Evolutionary conservation across 2,888 invertebrate species (phyloP).

Genomic region (Agonum fuliginosum): DNA sequence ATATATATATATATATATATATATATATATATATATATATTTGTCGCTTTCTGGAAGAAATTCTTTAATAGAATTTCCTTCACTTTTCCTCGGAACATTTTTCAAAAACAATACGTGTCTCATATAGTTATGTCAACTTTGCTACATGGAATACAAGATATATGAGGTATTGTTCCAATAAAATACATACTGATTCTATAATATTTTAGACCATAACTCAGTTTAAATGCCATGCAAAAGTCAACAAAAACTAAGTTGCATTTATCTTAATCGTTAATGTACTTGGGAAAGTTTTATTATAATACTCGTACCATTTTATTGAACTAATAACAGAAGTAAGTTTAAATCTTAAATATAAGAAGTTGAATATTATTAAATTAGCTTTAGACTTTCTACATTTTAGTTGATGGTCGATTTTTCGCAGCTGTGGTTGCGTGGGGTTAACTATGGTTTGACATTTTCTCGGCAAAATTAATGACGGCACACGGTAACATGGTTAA

Average conservation of each 20-base stretch:
- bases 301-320: slow-evolving; percentile 7
- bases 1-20: too few relatives aligned
- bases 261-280: slow-evolving; percentile 35
- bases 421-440: not conserved
- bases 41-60: slow-evolving; percentile 37
- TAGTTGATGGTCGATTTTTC: not conserved
- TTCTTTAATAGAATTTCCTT: slow-evolving; percentile 31
- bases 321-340: slow-evolving; percentile 29
- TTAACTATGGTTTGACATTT: slow-evolving; percentile 24
- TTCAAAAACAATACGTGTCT: slow-evolving; percentile 31
- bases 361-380: slow-evolving; percentile 19
- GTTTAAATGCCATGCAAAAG: not conserved
- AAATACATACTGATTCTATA: too few relatives aligned
- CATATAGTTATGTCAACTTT: slow-evolving; percentile 6
- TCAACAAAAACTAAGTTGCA: not conserved
- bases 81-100: slow-evolving; percentile 17
- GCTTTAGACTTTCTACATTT: not conserved
- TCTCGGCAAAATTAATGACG: slow-evolving; percentile 10
- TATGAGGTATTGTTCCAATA: not conserved
- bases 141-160: not conserved
- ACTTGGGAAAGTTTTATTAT: slow-evolving; percentile 22
- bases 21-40: too few relatives aligned
- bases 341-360: slow-evolving; percentile 5
- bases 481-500: slow-evolving; percentile 23
- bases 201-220: not conserved